Base-by-base conservation (phyloP, 2,888 invertebrate species). In the Andrena dorsata region DNA sequence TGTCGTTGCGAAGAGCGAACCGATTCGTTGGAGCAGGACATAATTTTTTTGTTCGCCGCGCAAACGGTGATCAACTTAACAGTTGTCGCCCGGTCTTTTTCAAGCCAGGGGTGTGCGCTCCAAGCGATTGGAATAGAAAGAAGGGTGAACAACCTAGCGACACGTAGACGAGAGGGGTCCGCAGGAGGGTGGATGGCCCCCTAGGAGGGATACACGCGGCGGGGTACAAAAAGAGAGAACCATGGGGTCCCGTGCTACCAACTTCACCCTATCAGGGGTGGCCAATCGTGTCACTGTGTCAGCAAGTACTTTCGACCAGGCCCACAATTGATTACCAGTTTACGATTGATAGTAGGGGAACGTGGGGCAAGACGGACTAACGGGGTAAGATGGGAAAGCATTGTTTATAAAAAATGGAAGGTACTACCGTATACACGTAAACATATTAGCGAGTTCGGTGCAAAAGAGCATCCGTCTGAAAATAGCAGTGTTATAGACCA, bases 281-380 rank as follows among this genome's bases (percentile, higher is more conserved):
- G 86, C 88, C 91, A 90, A 91, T 87, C 89, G 92, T 92, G 92
- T 92, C 92, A 92, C 90, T 92, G 91, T 92, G 92, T 92, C 92
- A 92, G 82, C 74, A 76, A 79, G 75, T 13, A 49, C 60, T 69
- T 41, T 35, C 8, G 20, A 20, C 23, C 32, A 35, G 32, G 68
- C 4, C 16, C 56, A 26, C 56, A 41, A 80, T 71, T 49, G 77
- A 71, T 82, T 75, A n/a, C 30, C 28, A 20, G 63, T 75, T 49
- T 26, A 32, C 35, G n/a, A 66, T 78, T 51, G 65, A 75, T 51
- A 61, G 53, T n/a, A n/a, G n/a, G n/a, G n/a, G n/a, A n/a, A n/a
- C n/a, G n/a, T n/a, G n/a, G n/a, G n/a, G n/a, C n/a, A n/a, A n/a
- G n/a, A n/a, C n/a, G n/a, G n/a, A n/a, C n/a, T n/a, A n/a, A n/a